Percentiles rank a stretch among this genome's conserved stretches.
Evolutionary conservation across 2,888 invertebrate species (phyloP).

Genomic region (Argyra leucocephala): DNA sequence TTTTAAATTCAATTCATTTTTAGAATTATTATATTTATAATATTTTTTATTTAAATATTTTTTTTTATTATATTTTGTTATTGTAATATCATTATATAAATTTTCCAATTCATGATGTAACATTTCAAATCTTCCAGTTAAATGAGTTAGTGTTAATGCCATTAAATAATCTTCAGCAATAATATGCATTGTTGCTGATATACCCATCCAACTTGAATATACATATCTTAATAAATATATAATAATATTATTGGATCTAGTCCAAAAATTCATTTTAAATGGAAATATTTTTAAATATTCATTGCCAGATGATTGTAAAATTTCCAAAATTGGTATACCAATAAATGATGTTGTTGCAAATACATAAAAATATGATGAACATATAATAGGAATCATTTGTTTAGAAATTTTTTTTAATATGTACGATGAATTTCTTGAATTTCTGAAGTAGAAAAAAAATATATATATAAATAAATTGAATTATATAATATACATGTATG

Average conservation of each 20-base stretch:
- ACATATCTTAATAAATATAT: neutral
- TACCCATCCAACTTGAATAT: conserved; percentile 1
- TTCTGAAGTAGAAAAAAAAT: neutral
- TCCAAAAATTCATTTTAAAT: conserved; percentile 1
- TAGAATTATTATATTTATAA: neutral
- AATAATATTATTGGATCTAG: neutral
- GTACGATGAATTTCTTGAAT: neutral
- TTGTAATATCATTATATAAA: neutral
- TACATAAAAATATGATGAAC: conserved; percentile 4
- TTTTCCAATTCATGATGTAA: neutral
- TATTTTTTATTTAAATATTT: neutral
- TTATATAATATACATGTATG: too few species aligned
- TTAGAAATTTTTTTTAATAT: conserved; percentile 1
- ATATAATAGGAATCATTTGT: neutral
- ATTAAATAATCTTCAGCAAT: neutral
- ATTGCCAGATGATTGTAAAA: neutral
- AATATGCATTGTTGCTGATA: conserved; percentile 6
- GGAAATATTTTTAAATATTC: neutral
- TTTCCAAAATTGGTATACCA: neutral
- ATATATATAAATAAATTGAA: too few species aligned
- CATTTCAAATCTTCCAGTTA: conserved; percentile 1
- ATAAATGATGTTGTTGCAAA: conserved; percentile 4
- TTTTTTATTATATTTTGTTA: neutral
- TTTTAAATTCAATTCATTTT: neutral
- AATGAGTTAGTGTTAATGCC: conserved; percentile 3